phyloP scores from a whole-genome alignment of 1,140 invertebrate species.

The Drosophila lacertosa region DNA sequence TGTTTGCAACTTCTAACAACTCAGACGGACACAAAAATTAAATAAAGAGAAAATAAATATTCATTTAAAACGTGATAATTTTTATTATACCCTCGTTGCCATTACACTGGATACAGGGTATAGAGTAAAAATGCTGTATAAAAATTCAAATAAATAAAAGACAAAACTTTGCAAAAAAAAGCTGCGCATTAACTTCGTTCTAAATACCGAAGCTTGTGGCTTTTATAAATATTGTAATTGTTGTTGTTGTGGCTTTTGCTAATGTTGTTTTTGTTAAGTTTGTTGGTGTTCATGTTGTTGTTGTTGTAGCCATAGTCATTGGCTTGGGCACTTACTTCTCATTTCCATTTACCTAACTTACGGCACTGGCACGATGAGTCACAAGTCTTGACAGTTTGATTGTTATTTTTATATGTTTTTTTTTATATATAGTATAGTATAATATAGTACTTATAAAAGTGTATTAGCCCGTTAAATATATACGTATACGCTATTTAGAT shows the following conservation, averaged over 20 bases:
- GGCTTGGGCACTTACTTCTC: conserved; percentile 31
- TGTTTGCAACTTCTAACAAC: too few species aligned
- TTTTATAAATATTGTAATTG: conserved; percentile 9
- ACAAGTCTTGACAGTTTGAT: conserved; percentile 32
- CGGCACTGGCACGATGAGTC: conserved; percentile 37
- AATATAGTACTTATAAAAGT: conserved; percentile 17
- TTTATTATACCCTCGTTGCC: background rate
- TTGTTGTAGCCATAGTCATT: conserved; percentile 17
- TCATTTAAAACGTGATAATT: too few species aligned
- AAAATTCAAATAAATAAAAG: background rate
- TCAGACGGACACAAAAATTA: too few species aligned
- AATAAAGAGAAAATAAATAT: too few species aligned
- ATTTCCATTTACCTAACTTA: conserved; percentile 45
- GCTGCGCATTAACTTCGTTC: conserved; percentile 38
- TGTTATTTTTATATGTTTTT: conserved; percentile 13
- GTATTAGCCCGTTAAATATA: conserved; percentile 11
- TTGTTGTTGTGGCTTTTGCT: background rate
- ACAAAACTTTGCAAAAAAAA: conserved; percentile 7
- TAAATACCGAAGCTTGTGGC: conserved; percentile 14
- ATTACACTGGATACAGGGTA: background rate
- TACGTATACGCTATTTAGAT: background rate
- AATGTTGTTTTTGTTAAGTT: conserved; percentile 5
- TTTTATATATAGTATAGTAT: conserved; percentile 16
- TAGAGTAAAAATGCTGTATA: too few species aligned
- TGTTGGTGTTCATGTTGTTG: background rate